phyloP scores from a whole-genome alignment of 2,113 vertebrate species.

The Tenebrosternarchus preto region DNA sequence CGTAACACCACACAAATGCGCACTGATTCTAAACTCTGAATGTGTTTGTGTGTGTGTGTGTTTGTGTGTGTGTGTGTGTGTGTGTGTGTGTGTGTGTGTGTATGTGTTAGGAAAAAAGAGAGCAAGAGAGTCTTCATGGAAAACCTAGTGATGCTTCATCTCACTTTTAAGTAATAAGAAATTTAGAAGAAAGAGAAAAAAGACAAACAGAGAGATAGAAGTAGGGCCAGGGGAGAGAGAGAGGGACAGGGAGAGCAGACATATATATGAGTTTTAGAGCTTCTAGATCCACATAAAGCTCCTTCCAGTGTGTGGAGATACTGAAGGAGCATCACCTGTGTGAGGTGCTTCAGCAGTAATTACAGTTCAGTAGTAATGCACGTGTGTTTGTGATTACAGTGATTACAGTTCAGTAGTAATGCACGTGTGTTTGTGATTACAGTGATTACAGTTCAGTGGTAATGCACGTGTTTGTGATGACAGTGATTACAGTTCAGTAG shows the following conservation, averaged over 20 bases:
- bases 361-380: too few species aligned
- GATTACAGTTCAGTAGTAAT: too few species aligned
- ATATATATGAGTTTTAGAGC: too few species aligned
- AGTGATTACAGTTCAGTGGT: too few species aligned
- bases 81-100: constrained; percentile 26
- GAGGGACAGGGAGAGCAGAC: neutral
- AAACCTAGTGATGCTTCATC: neutral
- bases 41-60: constrained; percentile 7
- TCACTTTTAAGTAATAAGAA: neutral
- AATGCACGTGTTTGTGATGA: constrained; percentile 25
- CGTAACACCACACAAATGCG: constrained; percentile 1
- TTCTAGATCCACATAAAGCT: too few species aligned
- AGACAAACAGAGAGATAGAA: neutral
- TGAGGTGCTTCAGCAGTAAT: too few species aligned
- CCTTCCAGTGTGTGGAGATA: neutral
- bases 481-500: too few species aligned
- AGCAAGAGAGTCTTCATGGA: too few species aligned
- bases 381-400: constrained; percentile 11
- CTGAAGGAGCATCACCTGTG: neutral
- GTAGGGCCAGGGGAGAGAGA: neutral
- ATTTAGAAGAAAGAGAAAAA: neutral
- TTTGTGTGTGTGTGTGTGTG: constrained; percentile 4
- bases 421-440: constrained; percentile 14
- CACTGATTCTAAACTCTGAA: neutral
- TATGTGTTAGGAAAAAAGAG: neutral